A percentile compares a stretch with the other conserved stretches of the same genome.
Evolutionary conservation across 2,888 invertebrate genomes (phyloP).

Genomic region (Lamellibrachia satsuma): DNA sequence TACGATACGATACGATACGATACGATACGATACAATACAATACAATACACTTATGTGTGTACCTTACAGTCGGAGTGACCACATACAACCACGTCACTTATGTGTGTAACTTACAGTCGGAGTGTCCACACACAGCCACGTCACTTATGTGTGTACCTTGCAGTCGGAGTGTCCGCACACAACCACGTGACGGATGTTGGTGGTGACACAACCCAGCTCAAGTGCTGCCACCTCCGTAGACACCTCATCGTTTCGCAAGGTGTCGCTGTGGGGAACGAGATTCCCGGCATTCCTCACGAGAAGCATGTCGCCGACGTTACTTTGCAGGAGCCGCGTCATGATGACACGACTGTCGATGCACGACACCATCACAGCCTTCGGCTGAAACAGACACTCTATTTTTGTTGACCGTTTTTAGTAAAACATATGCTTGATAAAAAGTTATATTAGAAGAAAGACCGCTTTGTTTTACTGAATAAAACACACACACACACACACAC

Average conservation of each 20-base stretch:
- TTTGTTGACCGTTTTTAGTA: no score
- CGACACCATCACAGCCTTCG: conserved; percentile 95
- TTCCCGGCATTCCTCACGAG: conserved; percentile 90
- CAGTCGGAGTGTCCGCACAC: conserved; percentile 98
- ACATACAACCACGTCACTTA: no score
- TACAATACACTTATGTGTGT: no score
- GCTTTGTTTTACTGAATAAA: no score
- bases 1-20: no score
- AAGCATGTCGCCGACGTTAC: conserved; percentile 97
- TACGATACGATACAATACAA: no score
- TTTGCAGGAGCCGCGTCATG: conserved; percentile 93
- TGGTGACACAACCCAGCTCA: conserved; percentile 91
- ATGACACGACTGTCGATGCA: conserved; percentile 99
- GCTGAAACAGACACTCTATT: conserved; percentile 70
- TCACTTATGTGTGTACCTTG: conserved; percentile 70
- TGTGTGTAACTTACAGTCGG: conserved; percentile 81
- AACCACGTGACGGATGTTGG: conserved; percentile 89
- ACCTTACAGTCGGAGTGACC: no score
- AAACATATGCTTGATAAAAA: no score
- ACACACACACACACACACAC: no score
- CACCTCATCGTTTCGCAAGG: conserved; percentile 75
- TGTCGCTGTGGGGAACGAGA: conserved; percentile 79
- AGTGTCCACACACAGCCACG: conserved; percentile 90
- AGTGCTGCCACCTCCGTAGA: conserved; percentile 95
- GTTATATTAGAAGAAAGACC: no score